Evolutionary conservation across 2,888 invertebrate species (phyloP).

Genomic region (Bedellia somnulentella): DNA sequence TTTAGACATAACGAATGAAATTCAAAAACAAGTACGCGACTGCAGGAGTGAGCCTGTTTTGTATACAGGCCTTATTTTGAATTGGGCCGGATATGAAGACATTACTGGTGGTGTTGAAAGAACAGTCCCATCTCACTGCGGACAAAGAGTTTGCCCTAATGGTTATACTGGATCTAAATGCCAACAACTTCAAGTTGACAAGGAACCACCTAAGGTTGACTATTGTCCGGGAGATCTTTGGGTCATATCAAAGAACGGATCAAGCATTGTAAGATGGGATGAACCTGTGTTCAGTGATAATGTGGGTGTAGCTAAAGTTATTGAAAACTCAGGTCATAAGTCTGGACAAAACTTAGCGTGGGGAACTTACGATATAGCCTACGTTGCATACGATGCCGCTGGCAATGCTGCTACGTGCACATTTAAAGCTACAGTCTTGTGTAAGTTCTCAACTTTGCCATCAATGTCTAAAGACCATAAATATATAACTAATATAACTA

Average conservation of each 20-base stretch:
- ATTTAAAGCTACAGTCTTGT: conserved; percentile 86
- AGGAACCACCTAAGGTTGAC: conserved; percentile 82
- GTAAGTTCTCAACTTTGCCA: conserved; percentile 62
- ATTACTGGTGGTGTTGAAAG: conserved; percentile 87
- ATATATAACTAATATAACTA: no score
- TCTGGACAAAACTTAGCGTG: conserved; percentile 87
- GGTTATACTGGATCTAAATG: conserved; percentile 87
- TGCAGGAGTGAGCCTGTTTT: conserved; percentile 91
- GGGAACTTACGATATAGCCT: conserved; percentile 91
- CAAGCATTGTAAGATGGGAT: conserved; percentile 89
- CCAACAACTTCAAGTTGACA: conserved; percentile 80
- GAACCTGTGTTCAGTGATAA: conserved; percentile 90
- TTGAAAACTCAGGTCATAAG: conserved; percentile 83
- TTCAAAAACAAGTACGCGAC: conserved; percentile 91
- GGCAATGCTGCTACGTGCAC: conserved; percentile 90
- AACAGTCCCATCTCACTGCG: conserved; percentile 89
- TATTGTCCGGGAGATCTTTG: conserved; percentile 93
- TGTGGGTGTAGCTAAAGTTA: conserved; percentile 75
- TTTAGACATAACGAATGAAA: conserved; percentile 87
- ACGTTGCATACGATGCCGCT: conserved; percentile 90
- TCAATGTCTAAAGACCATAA: no score
- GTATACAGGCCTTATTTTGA: conserved; percentile 80
- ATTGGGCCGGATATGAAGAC: conserved; percentile 94
- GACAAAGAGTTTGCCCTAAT: conserved; percentile 84
- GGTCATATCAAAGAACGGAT: conserved; percentile 91